phyloP scores from a whole-genome alignment of 2,888 invertebrate species.

The Brenthis hecate region DNA sequence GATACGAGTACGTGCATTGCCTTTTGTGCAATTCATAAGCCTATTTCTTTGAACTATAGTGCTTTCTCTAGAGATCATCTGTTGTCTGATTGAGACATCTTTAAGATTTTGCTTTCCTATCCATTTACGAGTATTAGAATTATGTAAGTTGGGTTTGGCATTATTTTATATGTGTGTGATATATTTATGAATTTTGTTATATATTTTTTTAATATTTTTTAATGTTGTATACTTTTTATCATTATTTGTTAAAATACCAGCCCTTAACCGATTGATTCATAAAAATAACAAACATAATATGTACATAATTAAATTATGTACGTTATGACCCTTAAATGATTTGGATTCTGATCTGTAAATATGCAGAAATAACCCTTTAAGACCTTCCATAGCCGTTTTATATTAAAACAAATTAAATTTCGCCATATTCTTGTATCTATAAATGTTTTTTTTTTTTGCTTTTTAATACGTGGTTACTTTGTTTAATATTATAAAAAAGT shows the following conservation, averaged over 20 bases:
- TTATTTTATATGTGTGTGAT: not conserved
- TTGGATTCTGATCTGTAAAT: constrained; percentile 1
- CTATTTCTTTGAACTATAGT: constrained; percentile 13
- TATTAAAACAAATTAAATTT: constrained; percentile 23
- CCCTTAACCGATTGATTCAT: too few species aligned
- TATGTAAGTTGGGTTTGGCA: constrained; percentile 9
- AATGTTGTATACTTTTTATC: not conserved
- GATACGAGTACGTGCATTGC: too few species aligned
- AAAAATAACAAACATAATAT: not conserved
- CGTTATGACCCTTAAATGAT: not conserved
- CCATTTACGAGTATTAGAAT: constrained; percentile 13
- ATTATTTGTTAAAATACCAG: too few species aligned
- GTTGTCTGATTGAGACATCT: constrained; percentile 28
- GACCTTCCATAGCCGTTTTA: constrained; percentile 4
- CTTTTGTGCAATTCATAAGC: too few species aligned
- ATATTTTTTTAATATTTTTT: not conserved
- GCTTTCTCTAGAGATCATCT: constrained; percentile 40
- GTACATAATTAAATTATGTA: not conserved
- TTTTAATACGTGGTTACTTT: too few species aligned
- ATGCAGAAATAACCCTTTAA: constrained; percentile 26
- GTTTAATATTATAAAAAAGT: too few species aligned
- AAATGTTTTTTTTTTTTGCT: too few species aligned
- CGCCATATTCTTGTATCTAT: constrained; percentile 24
- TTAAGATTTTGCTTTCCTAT: constrained; percentile 22
- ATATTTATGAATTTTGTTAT: too few species aligned